These are phyloP conservation scores for Gymnobelideus leadbeateri DNA, from an alignment of 2,113 vertebrate species.

Conservation along the genomic window DNA sequence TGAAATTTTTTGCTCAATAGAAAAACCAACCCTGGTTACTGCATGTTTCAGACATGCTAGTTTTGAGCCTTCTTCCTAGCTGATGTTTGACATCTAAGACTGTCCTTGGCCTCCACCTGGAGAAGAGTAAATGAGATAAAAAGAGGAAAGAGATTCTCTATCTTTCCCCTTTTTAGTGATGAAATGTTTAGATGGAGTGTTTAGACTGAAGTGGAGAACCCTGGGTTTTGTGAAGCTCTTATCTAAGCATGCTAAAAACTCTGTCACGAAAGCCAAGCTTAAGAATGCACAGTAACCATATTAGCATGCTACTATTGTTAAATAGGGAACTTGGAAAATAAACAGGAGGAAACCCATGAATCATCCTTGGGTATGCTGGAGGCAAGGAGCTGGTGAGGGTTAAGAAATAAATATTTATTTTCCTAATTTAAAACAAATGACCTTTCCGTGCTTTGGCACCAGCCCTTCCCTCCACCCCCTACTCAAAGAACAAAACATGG, in stretches of 20 bases:
- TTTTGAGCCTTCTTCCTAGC: not conserved
- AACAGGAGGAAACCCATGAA: conserved; percentile 19
- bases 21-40: not conserved
- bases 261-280: conserved; percentile 19
- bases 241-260: conserved; percentile 35
- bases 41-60: conserved; percentile 6
- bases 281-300: conserved; percentile 3
- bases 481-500: not conserved
- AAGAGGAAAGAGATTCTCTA: not conserved
- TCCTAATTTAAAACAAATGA: conserved; percentile 44
- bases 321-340: not conserved
- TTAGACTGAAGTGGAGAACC: not conserved
- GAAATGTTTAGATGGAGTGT: conserved; percentile 13
- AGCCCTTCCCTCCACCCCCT: not conserved
- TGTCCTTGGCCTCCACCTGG: conserved; percentile 31
- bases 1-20: not conserved
- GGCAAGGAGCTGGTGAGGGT: conserved; percentile 14
- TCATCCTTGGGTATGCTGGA: conserved; percentile 21
- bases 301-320: not conserved
- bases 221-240: not conserved
- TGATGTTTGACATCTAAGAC: conserved; percentile 30
- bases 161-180: not conserved
- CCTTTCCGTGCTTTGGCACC: conserved; percentile 3
- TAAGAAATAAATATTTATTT: conserved; percentile 29
- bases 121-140: not conserved